These are phyloP conservation scores for Microcebus lehilahytsara DNA, from an alignment of 2,113 vertebrate genomes.

Conservation along the genomic window DNA sequence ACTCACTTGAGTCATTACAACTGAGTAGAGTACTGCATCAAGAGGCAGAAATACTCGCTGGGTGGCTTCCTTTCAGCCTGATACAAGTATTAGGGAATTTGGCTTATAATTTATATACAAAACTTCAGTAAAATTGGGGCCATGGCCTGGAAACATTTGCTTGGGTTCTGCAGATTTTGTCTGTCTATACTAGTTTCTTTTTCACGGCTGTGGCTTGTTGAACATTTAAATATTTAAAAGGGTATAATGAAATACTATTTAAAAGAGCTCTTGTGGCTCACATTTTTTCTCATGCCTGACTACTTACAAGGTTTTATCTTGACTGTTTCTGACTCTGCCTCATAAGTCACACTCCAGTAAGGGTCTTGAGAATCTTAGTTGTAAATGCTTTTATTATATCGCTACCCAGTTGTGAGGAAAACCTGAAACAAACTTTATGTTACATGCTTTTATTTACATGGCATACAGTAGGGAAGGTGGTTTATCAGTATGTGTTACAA, in stretches of 20 bases:
- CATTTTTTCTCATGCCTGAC: not conserved
- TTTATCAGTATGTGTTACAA: not conserved
- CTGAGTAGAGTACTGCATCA: not conserved
- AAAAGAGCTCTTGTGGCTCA: not conserved
- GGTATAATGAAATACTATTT: not conserved
- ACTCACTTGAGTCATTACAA: not conserved
- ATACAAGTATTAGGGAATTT: not conserved
- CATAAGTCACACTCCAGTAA: not conserved
- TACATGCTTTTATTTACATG: not conserved
- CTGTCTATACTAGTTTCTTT: not conserved
- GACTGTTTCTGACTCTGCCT: constrained; percentile 8
- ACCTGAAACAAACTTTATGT: not conserved
- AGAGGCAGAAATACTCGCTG: not conserved
- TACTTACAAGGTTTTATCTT: not conserved
- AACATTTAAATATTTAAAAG: constrained; percentile 22
- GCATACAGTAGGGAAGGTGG: not conserved
- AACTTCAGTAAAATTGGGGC: not conserved
- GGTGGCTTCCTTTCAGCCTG: constrained; percentile 17
- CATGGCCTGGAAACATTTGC: not conserved
- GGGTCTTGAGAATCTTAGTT: not conserved
- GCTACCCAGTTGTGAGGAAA: not conserved
- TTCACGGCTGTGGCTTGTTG: not conserved
- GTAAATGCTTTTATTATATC: not conserved
- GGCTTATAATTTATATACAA: not conserved
- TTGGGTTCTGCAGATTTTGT: not conserved